Evolutionary conservation across 2,113 vertebrate genomes (phyloP), one percentile per base, ranked within the genome.

Genomic region (Polypterus senegalus): DNA sequence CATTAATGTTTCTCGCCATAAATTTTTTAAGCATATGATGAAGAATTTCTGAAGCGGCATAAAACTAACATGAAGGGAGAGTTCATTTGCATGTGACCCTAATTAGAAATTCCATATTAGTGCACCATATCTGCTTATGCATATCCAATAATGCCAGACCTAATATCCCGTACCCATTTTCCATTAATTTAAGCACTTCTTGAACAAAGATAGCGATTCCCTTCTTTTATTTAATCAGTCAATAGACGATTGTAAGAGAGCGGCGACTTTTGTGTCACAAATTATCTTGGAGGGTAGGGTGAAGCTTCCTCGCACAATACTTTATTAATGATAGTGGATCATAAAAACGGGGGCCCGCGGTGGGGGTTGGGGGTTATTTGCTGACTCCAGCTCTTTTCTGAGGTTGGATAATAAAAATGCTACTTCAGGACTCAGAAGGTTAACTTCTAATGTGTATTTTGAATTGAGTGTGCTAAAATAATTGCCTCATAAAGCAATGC

Each of bases 401-500:
- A 86, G 86, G 89, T 75, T 79, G 87, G 85, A 88, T 89, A 88
- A 91, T 90, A 91, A 91, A 91, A 91, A 83, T 81, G 87, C 89
- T 89, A 91, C 86, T 92, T 87, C 84, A 87, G 83, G 83, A 89
- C 87, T 88, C 86, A 89, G 86, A 93, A 92, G 90, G 90, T 93
- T 93, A 92, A 93, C 88, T 88, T 89, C 83, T 90, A 88, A 89
- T 92, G 89, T 89, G 83, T 91, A 88, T 91, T 91, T 92, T 91
- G 86, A 89, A 89, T 90, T 81, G 81, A 87, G 83, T 85, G 83
- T 81, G 87, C 87, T 85, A 78, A 85, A 89, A 90, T 91, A 90
- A 91, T 89, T 85, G 87, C 86, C 89, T 91, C 90, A 91, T 92
- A 91, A 92, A 91, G 84, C 83, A 86, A 86, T 83, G 83, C 85